A percentile compares a stretch with the other conserved stretches of the same genome.
Conservation (phyloP, 2,888 invertebrate genomes). For the Sclerodermus sp. region DNA sequence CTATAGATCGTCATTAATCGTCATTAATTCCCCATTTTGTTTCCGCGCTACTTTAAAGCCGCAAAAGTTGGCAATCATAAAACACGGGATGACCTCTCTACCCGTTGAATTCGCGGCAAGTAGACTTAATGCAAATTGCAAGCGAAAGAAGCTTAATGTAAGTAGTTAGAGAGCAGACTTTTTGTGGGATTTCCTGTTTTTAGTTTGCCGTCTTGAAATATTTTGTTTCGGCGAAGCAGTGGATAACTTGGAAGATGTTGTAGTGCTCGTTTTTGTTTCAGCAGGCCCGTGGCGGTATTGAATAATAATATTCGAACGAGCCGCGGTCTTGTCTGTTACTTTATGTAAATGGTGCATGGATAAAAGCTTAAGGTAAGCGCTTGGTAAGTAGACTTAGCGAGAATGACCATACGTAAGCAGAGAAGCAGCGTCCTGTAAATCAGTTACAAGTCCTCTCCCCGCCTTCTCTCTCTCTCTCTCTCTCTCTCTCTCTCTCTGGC, state of each 20-base stretch:
- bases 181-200: constrained; percentile 6
- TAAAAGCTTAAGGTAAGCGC: constrained; percentile 14
- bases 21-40: too few species aligned
- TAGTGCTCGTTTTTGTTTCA: too few species aligned
- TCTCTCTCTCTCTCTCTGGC: not conserved
- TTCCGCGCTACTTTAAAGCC: too few species aligned
- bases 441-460: not conserved
- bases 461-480: not conserved
- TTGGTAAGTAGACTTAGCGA: constrained; percentile 17
- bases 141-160: constrained; percentile 22
- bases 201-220: too few species aligned
- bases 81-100: too few species aligned
- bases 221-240: too few species aligned
- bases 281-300: too few species aligned
- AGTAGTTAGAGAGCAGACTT: constrained; percentile 19
- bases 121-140: constrained; percentile 14
- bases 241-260: too few species aligned
- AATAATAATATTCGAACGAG: not conserved
- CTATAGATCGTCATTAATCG: too few species aligned
- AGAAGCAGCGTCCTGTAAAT: not conserved
- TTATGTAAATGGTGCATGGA: constrained; percentile 8
- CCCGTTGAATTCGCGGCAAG: too few species aligned
- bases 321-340: not conserved
- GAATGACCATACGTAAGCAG: constrained; percentile 13
- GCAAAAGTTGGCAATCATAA: too few species aligned